Evolutionary conservation across 1,140 invertebrate species (phyloP).

Genomic region (Bombus huntii): DNA sequence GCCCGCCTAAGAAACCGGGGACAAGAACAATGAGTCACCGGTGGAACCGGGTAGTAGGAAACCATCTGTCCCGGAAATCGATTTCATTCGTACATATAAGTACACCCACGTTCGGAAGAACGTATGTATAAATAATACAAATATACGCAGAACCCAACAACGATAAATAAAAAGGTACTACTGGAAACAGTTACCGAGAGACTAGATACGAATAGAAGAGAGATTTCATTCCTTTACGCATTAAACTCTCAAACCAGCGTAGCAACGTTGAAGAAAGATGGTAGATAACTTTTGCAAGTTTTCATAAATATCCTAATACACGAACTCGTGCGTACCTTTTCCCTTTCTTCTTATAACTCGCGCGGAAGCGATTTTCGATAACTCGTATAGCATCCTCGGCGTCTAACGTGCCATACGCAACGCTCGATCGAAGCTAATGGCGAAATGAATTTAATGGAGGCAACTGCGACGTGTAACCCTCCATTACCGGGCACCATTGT

Average conservation of each 20-base stretch:
- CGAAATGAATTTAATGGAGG: constrained; percentile 35
- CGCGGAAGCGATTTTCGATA: constrained; percentile 3
- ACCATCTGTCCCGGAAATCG: constrained; percentile 51
- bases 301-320: not conserved
- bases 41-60: constrained; percentile 8
- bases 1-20: constrained; percentile 5
- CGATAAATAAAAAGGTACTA: too few relatives aligned
- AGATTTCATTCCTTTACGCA: too few relatives aligned
- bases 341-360: not conserved
- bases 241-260: too few relatives aligned
- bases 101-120: not conserved
- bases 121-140: too few relatives aligned
- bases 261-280: too few relatives aligned
- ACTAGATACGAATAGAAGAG: too few relatives aligned
- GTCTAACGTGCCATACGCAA: not conserved
- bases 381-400: not conserved
- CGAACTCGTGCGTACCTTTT: not conserved
- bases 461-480: constrained; percentile 15
- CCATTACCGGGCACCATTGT: constrained; percentile 22
- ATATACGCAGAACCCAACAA: too few relatives aligned
- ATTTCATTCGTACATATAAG: constrained; percentile 21
- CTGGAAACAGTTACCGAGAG: too few relatives aligned
- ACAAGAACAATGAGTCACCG: constrained; percentile 10
- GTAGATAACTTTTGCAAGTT: too few relatives aligned
- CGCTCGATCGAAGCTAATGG: constrained; percentile 7